Evolutionary conservation across 1,140 invertebrate genomes (phyloP), one percentile per base, ranked within the genome.

Genomic region (Drosophila repleta): DNA sequence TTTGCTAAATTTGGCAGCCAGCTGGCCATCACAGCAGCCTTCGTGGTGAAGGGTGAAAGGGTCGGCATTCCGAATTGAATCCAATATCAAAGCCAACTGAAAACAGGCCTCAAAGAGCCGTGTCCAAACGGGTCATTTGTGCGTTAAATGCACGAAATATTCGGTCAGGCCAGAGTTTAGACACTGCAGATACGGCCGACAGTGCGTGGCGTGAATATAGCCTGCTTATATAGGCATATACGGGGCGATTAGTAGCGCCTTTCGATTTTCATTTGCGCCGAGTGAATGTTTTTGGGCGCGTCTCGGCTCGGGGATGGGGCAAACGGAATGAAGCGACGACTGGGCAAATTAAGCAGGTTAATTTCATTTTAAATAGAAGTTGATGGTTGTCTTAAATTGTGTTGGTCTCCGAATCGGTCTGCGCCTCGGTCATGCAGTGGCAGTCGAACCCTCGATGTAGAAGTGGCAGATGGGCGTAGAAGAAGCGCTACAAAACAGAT

Each of bases 291-390:
- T 35, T 88, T 75, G 82, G 82, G 82, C 78, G 82, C 82, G 82
- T 87, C 82, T 71, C 55, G 32, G 21, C 24, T 11, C 32, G 13
- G 32, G 37, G 7, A 7, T 35, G 41, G n/a, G 11, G 39, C 24
- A 4, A 35, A 35, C 7, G 32, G 32, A 24, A 24, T 20, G 51
- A 39, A 37, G 39, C 20, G 63, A 41, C n/a, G 17, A 18, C 70
- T 26, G 73, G 74, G 82, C 60, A 85, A 85, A 85, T 87, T 87
- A 87, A 85, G 82, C 82, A 85, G 82, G 82, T 85, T 85, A 85
- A 85, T 85, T 85, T 82, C 87, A 85, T 87, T 85, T 87, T 87
- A 87, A 85, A 85, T 85, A 87, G 78, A 82, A 87, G 82, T 87
- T 76, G 82, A 85, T 81, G 81, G 70, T 76, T 63, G 37, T 63